Evolutionary conservation across 2,113 vertebrate species (phyloP), one percentile per base, ranked within the genome.

Genomic region (Triplophysa rosa): DNA sequence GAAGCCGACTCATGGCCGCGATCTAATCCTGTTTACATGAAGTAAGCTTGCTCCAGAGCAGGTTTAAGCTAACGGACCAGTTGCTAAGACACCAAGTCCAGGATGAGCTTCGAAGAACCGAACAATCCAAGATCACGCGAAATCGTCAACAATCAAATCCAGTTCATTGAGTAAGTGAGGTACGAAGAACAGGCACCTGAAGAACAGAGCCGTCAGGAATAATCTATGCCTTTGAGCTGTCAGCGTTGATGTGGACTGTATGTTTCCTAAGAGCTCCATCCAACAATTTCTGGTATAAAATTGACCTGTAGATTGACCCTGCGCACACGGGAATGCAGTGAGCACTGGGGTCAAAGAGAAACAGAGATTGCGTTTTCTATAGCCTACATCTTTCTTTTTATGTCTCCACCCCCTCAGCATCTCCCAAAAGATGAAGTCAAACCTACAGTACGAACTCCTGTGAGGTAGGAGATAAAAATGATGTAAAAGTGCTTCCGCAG

Each of bases 161-260:
- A 29, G 26, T 3, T 29, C 1, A 29, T 29, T 29, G 26, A 24
- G 24, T 24, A 24, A 24, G 24, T 2, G 24, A 29, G 26, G 26
- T 29, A 29, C 3, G 1, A 29, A 29, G 2, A 29, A 29, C 26
- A 3, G 26, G 26, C 26, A 2, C 45, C 68, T 40, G n/a, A 33
- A 72, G 52, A 72, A 58, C 12, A 21, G 52, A 72, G 14, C 16
- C 21, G 52, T 72, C 54, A 24, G 23, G 54, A 21, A 68, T 40
- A 72, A 42, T 59, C 70, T 72, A 58, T 23, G 54, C 33, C 70
- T 42, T 42, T 72, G 33, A 72, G 70, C 70, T 59, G 54, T 61
- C 70, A 59, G 58, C 16, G 14, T 29, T 16, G 29, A 0, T 26
- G 52, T 7, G 52, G 29, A 72, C 42, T 40, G 3, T 29, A 74